Conservation (phyloP, 2,888 invertebrate species). For the Cosmopolites sordidus region DNA sequence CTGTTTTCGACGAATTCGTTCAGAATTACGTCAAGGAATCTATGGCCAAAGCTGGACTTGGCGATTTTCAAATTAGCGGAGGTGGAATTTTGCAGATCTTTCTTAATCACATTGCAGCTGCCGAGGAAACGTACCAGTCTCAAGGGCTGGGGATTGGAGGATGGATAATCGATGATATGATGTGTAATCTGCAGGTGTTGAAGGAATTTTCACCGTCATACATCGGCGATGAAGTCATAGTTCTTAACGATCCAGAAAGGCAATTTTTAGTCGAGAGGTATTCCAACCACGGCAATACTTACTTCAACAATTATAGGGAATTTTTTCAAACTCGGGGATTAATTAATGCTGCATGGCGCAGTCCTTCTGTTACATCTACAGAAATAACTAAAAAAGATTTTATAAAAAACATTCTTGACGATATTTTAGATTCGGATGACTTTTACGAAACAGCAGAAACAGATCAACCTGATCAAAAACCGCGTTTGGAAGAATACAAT, state of each 20-base stretch:
- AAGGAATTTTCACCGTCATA: constrained; percentile 48
- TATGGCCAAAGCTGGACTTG: constrained; percentile 46
- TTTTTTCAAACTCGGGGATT: constrained; percentile 39
- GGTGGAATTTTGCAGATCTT: constrained; percentile 51
- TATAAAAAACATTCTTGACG: constrained; percentile 26
- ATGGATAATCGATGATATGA: constrained; percentile 61
- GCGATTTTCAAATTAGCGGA: constrained; percentile 48
- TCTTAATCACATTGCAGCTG: constrained; percentile 41
- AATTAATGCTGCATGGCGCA: constrained; percentile 36
- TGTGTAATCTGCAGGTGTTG: constrained; percentile 52
- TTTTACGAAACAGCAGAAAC: constrained; percentile 12
- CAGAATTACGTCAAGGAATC: constrained; percentile 50
- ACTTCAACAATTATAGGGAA: constrained; percentile 36
- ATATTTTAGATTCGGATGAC: constrained; percentile 28
- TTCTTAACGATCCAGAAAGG: constrained; percentile 52
- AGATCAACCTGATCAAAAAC: not conserved
- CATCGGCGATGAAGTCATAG: constrained; percentile 55
- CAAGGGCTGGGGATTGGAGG: constrained; percentile 47
- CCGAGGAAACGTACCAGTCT: constrained; percentile 45
- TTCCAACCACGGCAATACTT: constrained; percentile 29
- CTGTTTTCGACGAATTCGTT: constrained; percentile 48
- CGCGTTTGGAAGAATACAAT: constrained; percentile 25
- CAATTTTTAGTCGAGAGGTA: constrained; percentile 45
- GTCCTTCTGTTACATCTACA: constrained; percentile 30
- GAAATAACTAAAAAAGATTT: constrained; percentile 20